These are phyloP conservation scores for Petaurus breviceps DNA, from an alignment of 2,113 vertebrate species.

Conservation along the genomic window DNA sequence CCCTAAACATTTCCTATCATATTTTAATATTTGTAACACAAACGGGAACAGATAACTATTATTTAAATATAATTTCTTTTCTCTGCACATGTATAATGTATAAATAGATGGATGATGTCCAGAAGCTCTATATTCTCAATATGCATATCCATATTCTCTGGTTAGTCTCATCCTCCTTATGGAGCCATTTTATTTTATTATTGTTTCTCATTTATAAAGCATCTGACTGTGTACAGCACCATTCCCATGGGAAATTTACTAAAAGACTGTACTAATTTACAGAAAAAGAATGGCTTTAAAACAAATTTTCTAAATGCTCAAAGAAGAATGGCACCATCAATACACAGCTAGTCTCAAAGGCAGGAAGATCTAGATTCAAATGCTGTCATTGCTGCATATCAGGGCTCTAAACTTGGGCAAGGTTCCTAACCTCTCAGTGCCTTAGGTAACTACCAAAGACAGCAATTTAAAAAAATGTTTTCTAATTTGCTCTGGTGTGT, in stretches of 20 bases:
- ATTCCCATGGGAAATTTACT: background rate
- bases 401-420: background rate
- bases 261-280: background rate
- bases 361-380: background rate
- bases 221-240: background rate
- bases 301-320: background rate
- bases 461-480: background rate
- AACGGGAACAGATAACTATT: background rate
- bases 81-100: background rate
- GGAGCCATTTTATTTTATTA: background rate
- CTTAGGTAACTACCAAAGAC: background rate
- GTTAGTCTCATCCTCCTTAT: background rate
- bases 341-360: background rate
- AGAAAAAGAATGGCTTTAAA: background rate
- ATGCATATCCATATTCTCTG: background rate
- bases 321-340: background rate
- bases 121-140: background rate
- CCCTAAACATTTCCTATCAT: background rate
- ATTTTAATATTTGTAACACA: background rate
- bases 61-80: background rate
- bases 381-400: background rate
- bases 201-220: background rate
- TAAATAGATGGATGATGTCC: background rate
- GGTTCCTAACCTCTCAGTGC: background rate
- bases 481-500: background rate